phyloP scores from a whole-genome alignment of 2,797 vertebrate genomes.

The Coranthus polyacanthus region DNA sequence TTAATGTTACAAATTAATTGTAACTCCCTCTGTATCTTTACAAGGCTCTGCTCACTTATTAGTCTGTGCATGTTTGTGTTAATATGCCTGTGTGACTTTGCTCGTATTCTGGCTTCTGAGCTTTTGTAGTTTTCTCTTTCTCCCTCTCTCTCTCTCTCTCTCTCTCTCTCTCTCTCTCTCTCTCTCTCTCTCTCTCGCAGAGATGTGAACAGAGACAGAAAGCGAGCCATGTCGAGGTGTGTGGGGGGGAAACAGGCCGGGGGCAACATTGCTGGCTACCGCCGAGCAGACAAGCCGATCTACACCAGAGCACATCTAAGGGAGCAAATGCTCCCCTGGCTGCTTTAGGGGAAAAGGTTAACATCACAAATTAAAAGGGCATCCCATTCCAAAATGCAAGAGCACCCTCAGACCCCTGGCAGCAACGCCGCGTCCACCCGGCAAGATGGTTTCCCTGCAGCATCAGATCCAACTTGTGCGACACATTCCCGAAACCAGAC shows the following conservation, averaged over 20 bases:
- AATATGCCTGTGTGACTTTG: slow-evolving; percentile 14
- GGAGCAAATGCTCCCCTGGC: slow-evolving; percentile 48
- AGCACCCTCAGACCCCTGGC: slow-evolving; percentile 46
- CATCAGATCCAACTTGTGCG: slow-evolving; percentile 53
- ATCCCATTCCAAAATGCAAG: slow-evolving; percentile 55
- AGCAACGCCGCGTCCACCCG: slow-evolving; percentile 21
- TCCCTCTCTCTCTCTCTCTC: slow-evolving; percentile 66
- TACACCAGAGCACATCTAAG: slow-evolving; percentile 59
- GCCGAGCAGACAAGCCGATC: slow-evolving; percentile 60
- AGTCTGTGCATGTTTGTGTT: slow-evolving; percentile 38
- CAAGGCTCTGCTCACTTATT: slow-evolving; percentile 47
- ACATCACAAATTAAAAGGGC: slow-evolving; percentile 73
- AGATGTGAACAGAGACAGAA: no score
- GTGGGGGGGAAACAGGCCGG: slow-evolving; percentile 31
- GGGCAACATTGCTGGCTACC: slow-evolving; percentile 46
- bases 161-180: no score
- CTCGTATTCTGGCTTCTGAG: slow-evolving; percentile 35
- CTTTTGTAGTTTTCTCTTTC: slow-evolving; percentile 53
- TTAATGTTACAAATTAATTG: slow-evolving; percentile 67
- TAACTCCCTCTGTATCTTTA: slow-evolving; percentile 58
- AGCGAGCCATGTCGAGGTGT: no score
- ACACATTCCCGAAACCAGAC: slow-evolving; percentile 51
- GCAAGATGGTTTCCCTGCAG: slow-evolving; percentile 43
- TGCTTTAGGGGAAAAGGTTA: slow-evolving; percentile 67
- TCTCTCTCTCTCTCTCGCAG: no score